Evolutionary conservation across 2,888 invertebrate genomes (phyloP), one percentile per base, ranked within the genome.

Genomic region (Ectemnius continuus): DNA sequence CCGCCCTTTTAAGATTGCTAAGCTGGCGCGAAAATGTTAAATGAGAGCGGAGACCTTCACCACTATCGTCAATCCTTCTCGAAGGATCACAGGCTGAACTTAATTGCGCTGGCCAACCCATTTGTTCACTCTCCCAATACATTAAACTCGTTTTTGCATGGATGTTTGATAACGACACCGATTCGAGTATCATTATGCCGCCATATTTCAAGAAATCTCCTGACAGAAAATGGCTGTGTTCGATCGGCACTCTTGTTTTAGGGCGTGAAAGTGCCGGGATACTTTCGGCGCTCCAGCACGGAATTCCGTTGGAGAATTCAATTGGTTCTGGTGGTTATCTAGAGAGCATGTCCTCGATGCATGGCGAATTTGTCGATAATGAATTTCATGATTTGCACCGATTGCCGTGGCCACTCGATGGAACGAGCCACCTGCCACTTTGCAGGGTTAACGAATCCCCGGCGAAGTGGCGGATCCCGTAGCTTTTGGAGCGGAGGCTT

Each of bases 371-470:
- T 52, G 36, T 23, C 20, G 20, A 58, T 58, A 58, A 58, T 58
- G 26, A 20, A 58, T 58, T 14, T 20, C 11, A 23, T 64, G 67
- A 63, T 76, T 70, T 52, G 62, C 47, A 48, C 14, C 36, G 61
- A 26, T 26, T 36, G 28, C 28, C 62, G 57, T 75, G 70, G 62
- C 70, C 45, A 46, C 26, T 61, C 75, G 26, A 65, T 52, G 76
- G 66, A 69, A 57, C 58, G 65, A 79, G 65, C 70, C 82, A 83
- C 78, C 82, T 81, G 83, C 78, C 75, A 83, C 73, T 82, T 82
- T 74, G 76, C 71, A 58, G 70, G 80, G 76, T 16, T 76, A 83
- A 80, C 80, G 82, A 79, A 82, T 82, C 82, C 76, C 73, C 74
- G 65, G 65, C 64, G 48, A 20, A 23, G 48, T 46, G 48, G 18